Evolutionary conservation across 2,797 vertebrate species (phyloP).

Genomic region (Chromobotia macracanthus): DNA sequence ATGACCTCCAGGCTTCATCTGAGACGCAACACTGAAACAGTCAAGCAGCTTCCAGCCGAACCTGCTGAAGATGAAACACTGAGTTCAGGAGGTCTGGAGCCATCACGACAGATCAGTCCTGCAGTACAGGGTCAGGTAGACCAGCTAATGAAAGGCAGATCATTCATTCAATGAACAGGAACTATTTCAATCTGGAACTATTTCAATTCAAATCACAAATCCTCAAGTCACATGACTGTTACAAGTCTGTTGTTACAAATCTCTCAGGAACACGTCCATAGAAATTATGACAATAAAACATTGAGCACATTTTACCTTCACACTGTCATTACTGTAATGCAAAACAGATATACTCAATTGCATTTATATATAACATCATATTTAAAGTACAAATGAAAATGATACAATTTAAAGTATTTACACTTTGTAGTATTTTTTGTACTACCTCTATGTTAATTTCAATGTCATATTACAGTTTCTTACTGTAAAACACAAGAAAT

Average conservation of each 20-base stretch:
- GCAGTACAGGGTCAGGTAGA: no score
- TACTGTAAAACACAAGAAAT: not conserved
- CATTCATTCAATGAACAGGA: no score
- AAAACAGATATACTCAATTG: constrained; percentile 13
- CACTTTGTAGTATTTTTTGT: not conserved
- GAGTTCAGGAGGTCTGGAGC: no score
- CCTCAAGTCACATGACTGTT: no score
- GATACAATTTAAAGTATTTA: constrained; percentile 25
- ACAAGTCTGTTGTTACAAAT: not conserved
- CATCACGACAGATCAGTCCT: not conserved
- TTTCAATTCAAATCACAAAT: no score
- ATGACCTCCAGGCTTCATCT: not conserved
- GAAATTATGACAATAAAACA: no score
- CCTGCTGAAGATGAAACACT: not conserved
- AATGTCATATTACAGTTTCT: not conserved
- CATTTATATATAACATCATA: constrained; percentile 6
- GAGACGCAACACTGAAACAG: no score
- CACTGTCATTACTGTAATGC: not conserved
- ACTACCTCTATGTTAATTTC: not conserved
- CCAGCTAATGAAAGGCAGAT: no score
- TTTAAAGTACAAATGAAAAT: constrained; percentile 19
- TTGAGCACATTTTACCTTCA: constrained; percentile 3
- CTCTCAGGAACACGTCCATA: not conserved
- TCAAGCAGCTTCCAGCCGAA: not conserved
- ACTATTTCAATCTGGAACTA: no score